Evolutionary conservation across 1,140 invertebrate species (phyloP).

Genomic region (Camponotus floridanus): DNA sequence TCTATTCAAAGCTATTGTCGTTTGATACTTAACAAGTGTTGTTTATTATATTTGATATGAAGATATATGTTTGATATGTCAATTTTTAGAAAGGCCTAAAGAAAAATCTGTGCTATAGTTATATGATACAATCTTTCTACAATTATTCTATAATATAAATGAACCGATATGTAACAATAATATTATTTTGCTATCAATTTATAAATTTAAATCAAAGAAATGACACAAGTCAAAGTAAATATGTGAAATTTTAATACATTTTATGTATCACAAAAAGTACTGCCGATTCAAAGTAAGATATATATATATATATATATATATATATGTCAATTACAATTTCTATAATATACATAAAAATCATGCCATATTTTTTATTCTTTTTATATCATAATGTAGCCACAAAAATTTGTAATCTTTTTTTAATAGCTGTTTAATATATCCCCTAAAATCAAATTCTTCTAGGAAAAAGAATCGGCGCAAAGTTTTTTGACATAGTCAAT

Average conservation of each 20-base stretch:
- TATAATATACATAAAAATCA: conserved; percentile 4
- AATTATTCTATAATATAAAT: conserved; percentile 51
- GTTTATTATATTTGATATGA: conserved; percentile 10
- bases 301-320: too few species aligned
- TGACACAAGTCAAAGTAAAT: not conserved
- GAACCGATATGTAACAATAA: not conserved
- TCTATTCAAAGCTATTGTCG: not conserved
- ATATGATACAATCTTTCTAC: conserved; percentile 22
- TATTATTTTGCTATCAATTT: conserved; percentile 45
- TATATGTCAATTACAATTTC: conserved; percentile 4
- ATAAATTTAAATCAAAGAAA: not conserved
- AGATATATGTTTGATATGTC: conserved; percentile 15
- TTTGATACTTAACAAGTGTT: conserved; percentile 16
- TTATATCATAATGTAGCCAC: not conserved
- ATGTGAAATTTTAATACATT: conserved; percentile 24
- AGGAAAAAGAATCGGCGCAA: not conserved
- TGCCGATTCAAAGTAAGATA: conserved; percentile 21
- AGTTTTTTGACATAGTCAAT: conserved; percentile 5
- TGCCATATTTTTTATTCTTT: conserved; percentile 57
- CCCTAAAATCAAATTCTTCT: not conserved
- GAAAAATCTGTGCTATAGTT: not conserved
- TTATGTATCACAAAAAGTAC: conserved; percentile 33
- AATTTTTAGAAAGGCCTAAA: conserved; percentile 11
- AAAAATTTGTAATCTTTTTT: not conserved
- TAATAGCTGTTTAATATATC: not conserved